These are phyloP conservation scores for Phalangium opilio DNA, from an alignment of 2,888 invertebrate genomes.

Conservation along the genomic window DNA sequence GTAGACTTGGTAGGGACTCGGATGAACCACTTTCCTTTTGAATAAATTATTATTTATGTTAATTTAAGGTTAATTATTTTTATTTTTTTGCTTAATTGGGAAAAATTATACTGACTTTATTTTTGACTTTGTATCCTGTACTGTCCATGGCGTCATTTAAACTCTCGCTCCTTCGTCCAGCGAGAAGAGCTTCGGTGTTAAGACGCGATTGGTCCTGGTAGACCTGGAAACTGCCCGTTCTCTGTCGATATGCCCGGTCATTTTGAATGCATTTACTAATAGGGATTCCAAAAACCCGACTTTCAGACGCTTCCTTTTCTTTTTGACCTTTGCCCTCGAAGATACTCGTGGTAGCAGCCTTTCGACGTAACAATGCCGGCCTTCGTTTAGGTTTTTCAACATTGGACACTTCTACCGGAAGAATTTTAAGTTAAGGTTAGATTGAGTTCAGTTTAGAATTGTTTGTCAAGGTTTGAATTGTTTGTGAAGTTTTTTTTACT, in stretches of 20 bases:
- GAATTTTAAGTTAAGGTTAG: too few species aligned
- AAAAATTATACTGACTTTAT: too few species aligned
- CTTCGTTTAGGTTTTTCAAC: neutral
- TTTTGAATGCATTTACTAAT: neutral
- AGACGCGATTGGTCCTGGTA: neutral
- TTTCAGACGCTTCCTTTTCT: neutral
- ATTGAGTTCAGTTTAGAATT: too few species aligned
- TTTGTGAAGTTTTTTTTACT: too few species aligned
- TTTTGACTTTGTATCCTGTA: neutral
- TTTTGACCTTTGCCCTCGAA: neutral
- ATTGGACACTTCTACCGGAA: too few species aligned
- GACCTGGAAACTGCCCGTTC: neutral
- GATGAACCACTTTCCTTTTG: too few species aligned
- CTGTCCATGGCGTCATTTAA: neutral
- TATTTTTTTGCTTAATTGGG: too few species aligned
- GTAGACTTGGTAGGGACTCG: neutral
- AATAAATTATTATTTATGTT: too few species aligned
- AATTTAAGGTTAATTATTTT: too few species aligned
- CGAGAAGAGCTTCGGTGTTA: neutral
- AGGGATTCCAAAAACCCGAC: constrained; percentile 1
- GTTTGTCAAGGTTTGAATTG: too few species aligned
- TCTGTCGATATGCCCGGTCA: neutral
- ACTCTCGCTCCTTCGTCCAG: neutral
- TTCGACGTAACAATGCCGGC: neutral
- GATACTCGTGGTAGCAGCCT: neutral